These are phyloP conservation scores for Vipera ursinii DNA, from an alignment of 2,797 vertebrate species.

Conservation along the genomic window DNA sequence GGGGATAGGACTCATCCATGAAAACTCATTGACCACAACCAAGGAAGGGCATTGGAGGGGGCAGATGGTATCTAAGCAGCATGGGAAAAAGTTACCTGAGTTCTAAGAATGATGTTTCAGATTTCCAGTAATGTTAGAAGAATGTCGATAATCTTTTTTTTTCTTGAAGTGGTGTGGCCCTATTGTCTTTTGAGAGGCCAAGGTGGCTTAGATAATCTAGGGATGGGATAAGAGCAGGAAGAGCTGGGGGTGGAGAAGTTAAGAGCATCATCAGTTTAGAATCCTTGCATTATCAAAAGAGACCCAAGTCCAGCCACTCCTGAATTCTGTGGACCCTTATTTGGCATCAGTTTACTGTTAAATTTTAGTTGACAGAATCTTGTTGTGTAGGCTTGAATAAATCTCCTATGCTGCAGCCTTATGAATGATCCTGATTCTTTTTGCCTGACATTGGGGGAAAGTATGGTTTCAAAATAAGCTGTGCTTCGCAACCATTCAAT, in stretches of 20 bases:
- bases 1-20: neutral
- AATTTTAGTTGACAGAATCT: neutral
- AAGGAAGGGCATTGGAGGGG: constrained; percentile 24
- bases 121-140: neutral
- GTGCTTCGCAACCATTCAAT: too few species aligned
- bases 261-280: neutral
- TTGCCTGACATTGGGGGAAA: neutral
- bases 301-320: neutral
- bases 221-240: neutral
- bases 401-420: neutral
- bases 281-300: neutral
- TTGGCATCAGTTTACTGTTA: neutral
- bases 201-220: neutral
- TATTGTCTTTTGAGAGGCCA: neutral
- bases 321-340: neutral
- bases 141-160: neutral
- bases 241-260: neutral
- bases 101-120: neutral
- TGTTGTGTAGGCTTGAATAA: neutral
- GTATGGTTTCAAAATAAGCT: neutral
- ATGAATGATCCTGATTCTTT: neutral
- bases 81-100: neutral
- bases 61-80: neutral
- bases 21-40: neutral
- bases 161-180: neutral